Evolutionary conservation across 2,797 vertebrate genomes (phyloP).

Genomic region (Cygnus olor): DNA sequence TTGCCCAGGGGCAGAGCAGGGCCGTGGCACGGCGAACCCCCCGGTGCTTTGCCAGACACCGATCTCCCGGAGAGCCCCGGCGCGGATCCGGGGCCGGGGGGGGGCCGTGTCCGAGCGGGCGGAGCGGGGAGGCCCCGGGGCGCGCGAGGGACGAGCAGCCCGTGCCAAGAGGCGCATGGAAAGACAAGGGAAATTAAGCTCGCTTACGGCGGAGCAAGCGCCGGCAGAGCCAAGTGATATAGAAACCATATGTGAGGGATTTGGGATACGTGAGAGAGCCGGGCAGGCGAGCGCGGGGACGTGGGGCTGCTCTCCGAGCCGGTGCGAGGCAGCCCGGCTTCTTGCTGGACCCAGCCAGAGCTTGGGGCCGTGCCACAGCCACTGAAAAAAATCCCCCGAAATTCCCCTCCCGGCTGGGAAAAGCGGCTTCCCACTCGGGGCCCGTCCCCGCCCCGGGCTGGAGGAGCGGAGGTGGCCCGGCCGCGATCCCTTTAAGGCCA

Average conservation of each 20-base stretch:
- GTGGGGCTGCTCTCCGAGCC: background rate
- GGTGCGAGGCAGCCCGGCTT: background rate
- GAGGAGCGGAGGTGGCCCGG: background rate
- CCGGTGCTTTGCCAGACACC: too few species aligned
- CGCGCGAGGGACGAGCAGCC: background rate
- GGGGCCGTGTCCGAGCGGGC: slow-evolving; percentile 54
- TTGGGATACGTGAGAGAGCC: slow-evolving; percentile 47
- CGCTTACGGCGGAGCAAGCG: slow-evolving; percentile 25
- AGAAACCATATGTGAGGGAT: slow-evolving; percentile 61
- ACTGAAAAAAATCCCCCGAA: background rate
- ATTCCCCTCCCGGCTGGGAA: fast-evolving
- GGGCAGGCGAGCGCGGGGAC: background rate
- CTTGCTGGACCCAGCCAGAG: too few species aligned
- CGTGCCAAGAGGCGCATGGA: slow-evolving; percentile 49
- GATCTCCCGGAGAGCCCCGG: too few species aligned
- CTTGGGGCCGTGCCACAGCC: too few species aligned
- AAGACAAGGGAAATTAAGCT: slow-evolving; percentile 61
- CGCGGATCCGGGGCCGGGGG: background rate
- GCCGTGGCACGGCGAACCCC: background rate
- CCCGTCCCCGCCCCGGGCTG: fast-evolving
- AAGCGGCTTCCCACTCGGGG: background rate
- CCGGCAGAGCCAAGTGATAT: slow-evolving; percentile 54
- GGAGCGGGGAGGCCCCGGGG: slow-evolving; percentile 34
- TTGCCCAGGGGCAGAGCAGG: background rate
- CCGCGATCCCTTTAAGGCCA: background rate